These are phyloP conservation scores for Vanessa atalanta DNA, from an alignment of 1,140 invertebrate species.

Conservation along the genomic window DNA sequence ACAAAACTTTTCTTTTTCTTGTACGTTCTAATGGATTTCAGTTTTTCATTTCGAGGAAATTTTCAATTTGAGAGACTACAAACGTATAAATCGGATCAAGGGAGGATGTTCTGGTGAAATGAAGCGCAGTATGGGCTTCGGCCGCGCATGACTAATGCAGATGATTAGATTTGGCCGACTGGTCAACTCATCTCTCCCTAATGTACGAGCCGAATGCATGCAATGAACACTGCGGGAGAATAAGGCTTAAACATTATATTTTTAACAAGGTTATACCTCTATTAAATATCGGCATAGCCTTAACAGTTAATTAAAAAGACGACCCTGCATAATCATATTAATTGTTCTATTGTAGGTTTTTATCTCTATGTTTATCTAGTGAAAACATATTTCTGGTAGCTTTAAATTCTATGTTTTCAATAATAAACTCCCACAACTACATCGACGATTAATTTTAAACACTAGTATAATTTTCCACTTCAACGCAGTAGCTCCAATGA, in stretches of 20 bases:
- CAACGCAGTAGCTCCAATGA: not conserved
- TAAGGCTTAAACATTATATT: not conserved
- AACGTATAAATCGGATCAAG: slow-evolving; percentile 65
- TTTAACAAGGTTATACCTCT: not conserved
- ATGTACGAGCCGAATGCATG: slow-evolving; percentile 32
- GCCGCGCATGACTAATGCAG: slow-evolving; percentile 70
- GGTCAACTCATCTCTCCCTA: slow-evolving; percentile 56
- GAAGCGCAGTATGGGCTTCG: slow-evolving; percentile 74
- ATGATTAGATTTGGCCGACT: slow-evolving; percentile 78
- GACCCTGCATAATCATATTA: too few species aligned
- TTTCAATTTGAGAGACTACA: slow-evolving; percentile 52
- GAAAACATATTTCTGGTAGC: not conserved
- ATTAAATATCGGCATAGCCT: too few species aligned
- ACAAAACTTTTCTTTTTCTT: slow-evolving; percentile 35
- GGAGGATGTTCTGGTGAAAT: slow-evolving; percentile 70
- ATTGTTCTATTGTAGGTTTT: too few species aligned
- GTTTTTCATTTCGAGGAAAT: slow-evolving; percentile 42
- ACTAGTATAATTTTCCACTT: not conserved
- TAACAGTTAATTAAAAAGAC: too few species aligned
- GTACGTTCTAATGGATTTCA: slow-evolving; percentile 29
- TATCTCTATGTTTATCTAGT: too few species aligned
- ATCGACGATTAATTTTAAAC: not conserved
- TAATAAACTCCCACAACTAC: not conserved
- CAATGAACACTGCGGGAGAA: slow-evolving; percentile 4
- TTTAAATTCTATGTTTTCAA: not conserved